These are phyloP conservation scores for Tachuris rubrigastra DNA, from an alignment of 2,113 vertebrate genomes.

Conservation along the genomic window DNA sequence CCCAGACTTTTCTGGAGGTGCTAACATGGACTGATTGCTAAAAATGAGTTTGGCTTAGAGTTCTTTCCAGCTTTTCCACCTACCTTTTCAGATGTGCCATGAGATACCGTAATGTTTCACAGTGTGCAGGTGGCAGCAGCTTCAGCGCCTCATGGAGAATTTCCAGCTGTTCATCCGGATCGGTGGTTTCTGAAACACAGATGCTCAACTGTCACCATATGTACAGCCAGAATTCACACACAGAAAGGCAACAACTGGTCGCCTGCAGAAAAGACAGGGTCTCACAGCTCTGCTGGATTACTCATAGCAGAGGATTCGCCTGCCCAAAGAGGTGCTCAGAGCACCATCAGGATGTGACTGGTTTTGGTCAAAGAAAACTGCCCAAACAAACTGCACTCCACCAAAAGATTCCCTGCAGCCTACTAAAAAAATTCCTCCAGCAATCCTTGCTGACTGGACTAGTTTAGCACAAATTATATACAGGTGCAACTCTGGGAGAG, in stretches of 20 bases:
- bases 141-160: constrained; percentile 93
- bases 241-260: not conserved
- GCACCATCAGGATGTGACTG: not conserved
- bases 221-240: not conserved
- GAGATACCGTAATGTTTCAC: constrained; percentile 94
- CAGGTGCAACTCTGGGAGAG: not conserved
- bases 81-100: constrained; percentile 99
- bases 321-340: not conserved
- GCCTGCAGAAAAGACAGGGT: not conserved
- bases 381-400: not conserved
- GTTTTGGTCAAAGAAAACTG: not conserved
- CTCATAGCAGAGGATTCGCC: not conserved
- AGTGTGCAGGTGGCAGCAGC: constrained; percentile 94
- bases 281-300: not conserved
- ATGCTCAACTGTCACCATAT: not conserved
- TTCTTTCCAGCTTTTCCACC: not conserved
- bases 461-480: not conserved
- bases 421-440: not conserved
- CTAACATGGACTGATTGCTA: not conserved
- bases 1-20: not conserved
- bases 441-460: not conserved
- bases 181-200: constrained; percentile 83
- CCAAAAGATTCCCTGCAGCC: not conserved
- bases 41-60: not conserved
- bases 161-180: constrained; percentile 92